A percentile compares a stretch with the other conserved stretches of the same genome.
Conservation (phyloP, 2,113 vertebrate species). For the Coregonus clupeaformis region DNA sequence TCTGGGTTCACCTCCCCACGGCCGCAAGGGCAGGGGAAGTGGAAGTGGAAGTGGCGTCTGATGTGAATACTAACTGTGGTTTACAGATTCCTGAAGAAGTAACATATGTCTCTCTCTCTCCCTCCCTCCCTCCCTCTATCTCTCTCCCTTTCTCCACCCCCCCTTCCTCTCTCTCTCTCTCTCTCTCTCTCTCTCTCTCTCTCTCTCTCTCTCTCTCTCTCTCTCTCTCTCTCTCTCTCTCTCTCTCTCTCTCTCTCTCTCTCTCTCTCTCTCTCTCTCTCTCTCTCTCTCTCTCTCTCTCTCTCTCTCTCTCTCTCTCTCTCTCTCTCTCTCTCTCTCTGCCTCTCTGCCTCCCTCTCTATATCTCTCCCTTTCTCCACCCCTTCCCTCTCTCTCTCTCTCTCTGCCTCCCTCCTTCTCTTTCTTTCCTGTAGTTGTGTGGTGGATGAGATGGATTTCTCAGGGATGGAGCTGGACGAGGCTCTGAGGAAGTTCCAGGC, state of each 20-base stretch:
- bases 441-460: slow-evolving; percentile 98
- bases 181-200: neutral
- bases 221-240: neutral
- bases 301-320: neutral
- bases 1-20: neutral
- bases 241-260: neutral
- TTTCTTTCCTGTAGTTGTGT: slow-evolving; percentile 80
- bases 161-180: neutral
- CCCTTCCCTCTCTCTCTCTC: neutral
- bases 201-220: neutral
- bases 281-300: neutral
- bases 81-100: neutral
- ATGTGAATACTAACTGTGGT: neutral
- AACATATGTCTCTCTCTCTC: neutral
- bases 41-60: neutral
- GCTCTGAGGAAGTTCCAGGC: slow-evolving; percentile 97
- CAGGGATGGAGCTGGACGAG: slow-evolving; percentile 95
- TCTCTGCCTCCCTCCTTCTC: neutral
- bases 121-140: neutral
- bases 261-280: neutral
- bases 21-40: neutral
- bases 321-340: neutral
- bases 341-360: neutral
- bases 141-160: neutral
- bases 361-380: neutral